Evolutionary conservation across 2,113 vertebrate genomes (phyloP), one percentile per base, ranked within the genome.

Genomic region (Isichthys henryi): DNA sequence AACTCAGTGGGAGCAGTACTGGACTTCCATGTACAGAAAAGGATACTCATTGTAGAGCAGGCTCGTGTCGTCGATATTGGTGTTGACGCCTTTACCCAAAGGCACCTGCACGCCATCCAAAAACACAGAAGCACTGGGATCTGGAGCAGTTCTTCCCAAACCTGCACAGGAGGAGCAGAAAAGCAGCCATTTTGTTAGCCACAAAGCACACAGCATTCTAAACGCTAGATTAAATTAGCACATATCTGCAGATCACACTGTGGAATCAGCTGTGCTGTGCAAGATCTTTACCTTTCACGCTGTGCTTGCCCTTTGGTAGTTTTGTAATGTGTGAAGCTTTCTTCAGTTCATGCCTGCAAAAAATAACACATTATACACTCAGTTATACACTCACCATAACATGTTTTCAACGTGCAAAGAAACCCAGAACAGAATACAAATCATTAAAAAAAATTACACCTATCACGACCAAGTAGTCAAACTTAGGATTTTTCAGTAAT

Each of bases 21-120:
- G 88, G 15, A 23, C 46, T 1, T 77, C 31, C 85, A 70, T 23
- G 17, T 23, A 45, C 21, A 49, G 5, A 21, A 93, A 98, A 99
- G 98, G 98, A 99, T 99, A 99, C 98, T 99, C 98, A 10, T 99
- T 99, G 95, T 99, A 99, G 10, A 99, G 96, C 49, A 99, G 97
- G 92, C 97, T 98, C 19, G 98, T 98, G 93, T 99, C 97, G 0
- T 96, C 97, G 19, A 98, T 96, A 92, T 97, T 97, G 0, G 98
- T 97, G 15, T 97, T 92, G 90, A 93, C 62, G 58, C 97, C 97
- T 88, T 96, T 97, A 31, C 98, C 98, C 21, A 99, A 92, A 27
- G 98, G 98, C 90, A 99, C 96, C 52, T 99, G 97, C 19, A 98
- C 97, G 0, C 97, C 98, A 0, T 98, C 96, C 90, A 99, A 93